Evolutionary conservation across 1,140 invertebrate species (phyloP), one percentile per base, ranked within the genome.

Genomic region (Penaeus chinensis): DNA sequence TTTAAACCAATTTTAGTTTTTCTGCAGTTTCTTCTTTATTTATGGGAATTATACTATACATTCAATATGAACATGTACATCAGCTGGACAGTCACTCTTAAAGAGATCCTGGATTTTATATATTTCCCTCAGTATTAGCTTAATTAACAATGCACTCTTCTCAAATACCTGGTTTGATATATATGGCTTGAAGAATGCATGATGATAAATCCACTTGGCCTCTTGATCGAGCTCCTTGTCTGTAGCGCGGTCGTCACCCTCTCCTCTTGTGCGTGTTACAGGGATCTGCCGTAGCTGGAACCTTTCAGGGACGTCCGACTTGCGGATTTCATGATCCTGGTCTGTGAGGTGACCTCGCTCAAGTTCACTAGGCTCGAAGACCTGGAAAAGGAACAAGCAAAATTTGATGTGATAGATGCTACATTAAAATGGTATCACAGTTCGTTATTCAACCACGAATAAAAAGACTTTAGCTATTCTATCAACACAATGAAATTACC

Each of bases 341-440:
- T 90, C 90, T 19, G 90, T 91, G 42, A 90, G 85, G 91, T 99
- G 98, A 63, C 97, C 98, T 82, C 98, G 94, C 92, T 99, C 99
- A 77, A 99, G 93, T 92, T 99, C 99, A 92, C 96, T 97, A 0
- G 99, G 99, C 92, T 99, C 99, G 92, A 99, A 99, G 82, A 99
- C 96, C 93, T 98, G 96, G 92, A 96, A 97, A 76, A 81, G 37
- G 60, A 27, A 62, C 18, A 74, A 71, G 42, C 37, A 82, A 19
- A 32, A 60, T 62, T 11, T 13, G 3, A 61, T 37, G 8, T 0
- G 5, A 27, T 0, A 3, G 1, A 22, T n/a, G 61, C 11, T 8
- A 61, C 18, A 20, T 24, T 22, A n/a, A 20, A 79, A 24, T 79
- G 7, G 0, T 20, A n/a, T 27, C 37, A 85, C 20, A 61, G 3